Percentiles rank a stretch among this genome's conserved stretches.
phyloP scores from a whole-genome alignment of 2,888 invertebrate species.

The Drosophila cognata region DNA sequence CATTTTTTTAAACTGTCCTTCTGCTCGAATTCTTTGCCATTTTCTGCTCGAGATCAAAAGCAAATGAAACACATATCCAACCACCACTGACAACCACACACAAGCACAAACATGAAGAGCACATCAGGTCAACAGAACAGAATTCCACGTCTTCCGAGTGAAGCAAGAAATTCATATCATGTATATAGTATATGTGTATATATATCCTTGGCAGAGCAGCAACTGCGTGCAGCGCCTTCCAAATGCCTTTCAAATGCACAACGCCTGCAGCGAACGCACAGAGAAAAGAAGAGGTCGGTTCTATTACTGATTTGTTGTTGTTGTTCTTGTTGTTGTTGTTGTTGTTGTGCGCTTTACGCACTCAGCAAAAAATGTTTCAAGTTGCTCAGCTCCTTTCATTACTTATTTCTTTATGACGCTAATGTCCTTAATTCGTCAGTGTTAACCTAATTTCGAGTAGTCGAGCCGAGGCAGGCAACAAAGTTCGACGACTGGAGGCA shows the following conservation, averaged over 20 bases:
- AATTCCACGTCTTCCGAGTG: not conserved
- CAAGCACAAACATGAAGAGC: slow-evolving; percentile 5
- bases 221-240: slow-evolving; percentile 52
- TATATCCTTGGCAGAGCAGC: slow-evolving; percentile 35
- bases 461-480: slow-evolving; percentile 54
- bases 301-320: slow-evolving; percentile 12
- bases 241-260: slow-evolving; percentile 52
- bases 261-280: slow-evolving; percentile 60
- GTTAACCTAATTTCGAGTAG: slow-evolving; percentile 77
- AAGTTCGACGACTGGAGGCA: slow-evolving; percentile 45
- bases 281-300: slow-evolving; percentile 8
- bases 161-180: slow-evolving; percentile 17
- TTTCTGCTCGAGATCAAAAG: slow-evolving; percentile 38
- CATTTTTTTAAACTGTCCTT: not conserved
- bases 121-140: slow-evolving; percentile 42
- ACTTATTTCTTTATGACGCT: slow-evolving; percentile 82
- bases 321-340: slow-evolving; percentile 27
- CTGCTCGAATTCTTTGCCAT: not conserved
- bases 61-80: slow-evolving; percentile 60
- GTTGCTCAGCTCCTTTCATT: slow-evolving; percentile 72
- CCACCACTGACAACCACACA: slow-evolving; percentile 20
- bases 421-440: slow-evolving; percentile 81
- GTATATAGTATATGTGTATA: not conserved
- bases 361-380: slow-evolving; percentile 70
- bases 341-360: slow-evolving; percentile 62